phyloP scores from a whole-genome alignment of 2,113 vertebrate species.

The Phoxinus phoxinus region DNA sequence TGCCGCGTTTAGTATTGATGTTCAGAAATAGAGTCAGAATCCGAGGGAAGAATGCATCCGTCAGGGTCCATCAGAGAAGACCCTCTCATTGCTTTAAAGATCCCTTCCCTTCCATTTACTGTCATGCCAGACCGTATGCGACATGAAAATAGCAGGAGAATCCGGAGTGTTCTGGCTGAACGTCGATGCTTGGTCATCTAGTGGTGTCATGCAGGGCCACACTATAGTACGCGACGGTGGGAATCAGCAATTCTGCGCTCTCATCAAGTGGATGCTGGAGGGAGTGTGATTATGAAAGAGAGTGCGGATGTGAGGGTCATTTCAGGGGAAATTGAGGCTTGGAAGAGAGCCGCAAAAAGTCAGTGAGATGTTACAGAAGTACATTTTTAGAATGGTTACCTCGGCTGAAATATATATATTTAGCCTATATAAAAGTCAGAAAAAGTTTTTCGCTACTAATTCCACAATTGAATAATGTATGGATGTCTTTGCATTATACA shows the following conservation, averaged over 20 bases:
- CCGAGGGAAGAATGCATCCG: slow-evolving; percentile 38
- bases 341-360: background rate
- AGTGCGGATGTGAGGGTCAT: background rate
- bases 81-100: slow-evolving; percentile 61
- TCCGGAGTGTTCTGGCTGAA: background rate
- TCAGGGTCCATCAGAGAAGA: slow-evolving; percentile 58
- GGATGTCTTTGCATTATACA: too few relatives aligned
- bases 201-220: slow-evolving; percentile 8
- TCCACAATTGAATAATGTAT: too few relatives aligned
- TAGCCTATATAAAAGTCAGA: too few relatives aligned
- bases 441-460: too few relatives aligned
- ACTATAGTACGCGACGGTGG: background rate
- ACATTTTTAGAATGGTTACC: background rate
- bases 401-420: background rate
- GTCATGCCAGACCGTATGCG: slow-evolving; percentile 46
- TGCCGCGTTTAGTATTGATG: slow-evolving; percentile 46
- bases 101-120: slow-evolving; percentile 4
- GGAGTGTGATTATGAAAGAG: slow-evolving; percentile 37
- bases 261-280: slow-evolving; percentile 10
- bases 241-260: background rate
- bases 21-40: slow-evolving; percentile 57
- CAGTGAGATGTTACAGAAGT: background rate
- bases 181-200: slow-evolving; percentile 11
- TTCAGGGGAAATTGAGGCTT: background rate
- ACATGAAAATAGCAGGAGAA: slow-evolving; percentile 30